phyloP scores from a whole-genome alignment of 2,888 invertebrate genomes.

The Aphidoletes aphidimyza region DNA sequence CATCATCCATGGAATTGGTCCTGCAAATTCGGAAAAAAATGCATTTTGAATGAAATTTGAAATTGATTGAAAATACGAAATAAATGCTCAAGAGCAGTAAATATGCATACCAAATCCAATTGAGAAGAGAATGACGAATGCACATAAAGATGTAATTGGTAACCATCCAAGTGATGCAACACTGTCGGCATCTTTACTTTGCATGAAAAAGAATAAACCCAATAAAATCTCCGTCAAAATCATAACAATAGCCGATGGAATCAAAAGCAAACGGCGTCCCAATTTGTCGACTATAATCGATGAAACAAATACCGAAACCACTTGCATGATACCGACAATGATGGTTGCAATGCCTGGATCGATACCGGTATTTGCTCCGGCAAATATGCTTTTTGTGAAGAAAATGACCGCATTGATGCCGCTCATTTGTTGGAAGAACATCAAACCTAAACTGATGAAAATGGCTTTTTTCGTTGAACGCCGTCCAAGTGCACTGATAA shows the following conservation, averaged over 20 bases:
- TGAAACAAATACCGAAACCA: slow-evolving; percentile 74
- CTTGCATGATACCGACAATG: slow-evolving; percentile 85
- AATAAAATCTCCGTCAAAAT: slow-evolving; percentile 75
- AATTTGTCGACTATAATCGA: slow-evolving; percentile 82
- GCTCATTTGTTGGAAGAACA: slow-evolving; percentile 90
- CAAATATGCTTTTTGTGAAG: slow-evolving; percentile 80
- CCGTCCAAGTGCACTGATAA: slow-evolving; percentile 70
- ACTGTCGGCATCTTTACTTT: slow-evolving; percentile 60
- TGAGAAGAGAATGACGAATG: slow-evolving; percentile 84
- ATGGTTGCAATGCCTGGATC: slow-evolving; percentile 75
- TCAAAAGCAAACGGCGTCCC: slow-evolving; percentile 80
- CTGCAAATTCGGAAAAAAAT: slow-evolving; percentile 63
- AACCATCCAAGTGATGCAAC: slow-evolving; percentile 75
- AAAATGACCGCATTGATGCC: slow-evolving; percentile 88
- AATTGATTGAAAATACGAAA: no score
- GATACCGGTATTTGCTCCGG: slow-evolving; percentile 67
- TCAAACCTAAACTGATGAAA: slow-evolving; percentile 79
- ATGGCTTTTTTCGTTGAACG: slow-evolving; percentile 74
- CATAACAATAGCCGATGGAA: slow-evolving; percentile 78
- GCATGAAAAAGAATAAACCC: slow-evolving; percentile 75
- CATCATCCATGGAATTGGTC: slow-evolving; percentile 83
- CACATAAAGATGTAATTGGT: slow-evolving; percentile 77
- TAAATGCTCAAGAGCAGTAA: no score
- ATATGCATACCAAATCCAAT: slow-evolving; percentile 72
- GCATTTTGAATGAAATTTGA: neutral